Conservation (phyloP, 2,888 invertebrate genomes). For the Andrena haemorrhoa region DNA sequence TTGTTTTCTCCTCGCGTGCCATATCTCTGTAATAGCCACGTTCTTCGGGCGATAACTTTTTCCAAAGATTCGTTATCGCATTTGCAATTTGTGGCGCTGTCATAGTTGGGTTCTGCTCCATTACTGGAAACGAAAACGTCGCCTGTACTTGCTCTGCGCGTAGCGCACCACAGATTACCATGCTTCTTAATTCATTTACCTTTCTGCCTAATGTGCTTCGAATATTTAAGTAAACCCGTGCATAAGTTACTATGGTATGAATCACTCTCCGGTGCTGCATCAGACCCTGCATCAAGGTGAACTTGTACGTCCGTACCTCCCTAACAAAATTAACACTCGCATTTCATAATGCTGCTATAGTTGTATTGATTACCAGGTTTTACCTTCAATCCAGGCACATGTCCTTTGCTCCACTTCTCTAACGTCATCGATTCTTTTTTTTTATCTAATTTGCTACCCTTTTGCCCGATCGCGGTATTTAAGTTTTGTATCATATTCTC, state of each 20-base stretch:
- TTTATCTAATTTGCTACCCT: conserved; percentile 21
- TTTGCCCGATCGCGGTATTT: not conserved
- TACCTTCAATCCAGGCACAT: conserved; percentile 75
- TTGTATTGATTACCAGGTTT: conserved; percentile 18
- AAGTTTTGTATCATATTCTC: conserved; percentile 6
- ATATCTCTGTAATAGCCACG: conserved; percentile 80
- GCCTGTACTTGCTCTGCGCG: not conserved
- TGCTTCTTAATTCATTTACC: conserved; percentile 73
- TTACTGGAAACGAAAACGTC: conserved; percentile 47
- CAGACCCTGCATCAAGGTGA: conserved; percentile 19
- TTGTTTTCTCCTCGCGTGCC: conserved; percentile 56
- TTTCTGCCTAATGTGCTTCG: conserved; percentile 79
- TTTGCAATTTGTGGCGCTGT: conserved; percentile 83
- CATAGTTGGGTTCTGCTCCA: conserved; percentile 75
- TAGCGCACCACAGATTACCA: not conserved
- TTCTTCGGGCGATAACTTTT: conserved; percentile 80
- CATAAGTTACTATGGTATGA: conserved; percentile 14
- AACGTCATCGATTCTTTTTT: conserved; percentile 55
- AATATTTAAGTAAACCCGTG: conserved; percentile 81
- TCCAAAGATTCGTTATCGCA: conserved; percentile 82
- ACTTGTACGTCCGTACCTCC: conserved; percentile 73
- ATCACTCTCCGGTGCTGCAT: conserved; percentile 1
- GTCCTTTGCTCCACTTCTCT: conserved; percentile 82
- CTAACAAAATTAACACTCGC: conserved; percentile 57
- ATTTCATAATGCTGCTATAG: not conserved